Base-by-base conservation (phyloP, 2,797 vertebrate genomes). In the Pogonophryne albipinna region DNA sequence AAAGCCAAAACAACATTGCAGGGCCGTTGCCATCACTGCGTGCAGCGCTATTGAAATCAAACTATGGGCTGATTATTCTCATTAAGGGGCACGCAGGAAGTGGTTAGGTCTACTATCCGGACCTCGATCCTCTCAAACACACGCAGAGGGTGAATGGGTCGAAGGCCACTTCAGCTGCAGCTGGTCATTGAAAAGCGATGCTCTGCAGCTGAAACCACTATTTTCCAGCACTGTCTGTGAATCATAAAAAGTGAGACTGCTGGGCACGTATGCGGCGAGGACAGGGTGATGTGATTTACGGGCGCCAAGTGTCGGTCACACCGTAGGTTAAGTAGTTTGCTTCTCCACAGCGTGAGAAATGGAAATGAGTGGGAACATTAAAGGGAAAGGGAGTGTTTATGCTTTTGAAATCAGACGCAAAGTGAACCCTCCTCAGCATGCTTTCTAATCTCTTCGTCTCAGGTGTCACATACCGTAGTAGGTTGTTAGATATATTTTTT, bases 151-250 rank as follows among this genome's bases (percentile, higher is more conserved):
- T 58, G 31, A 85, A 42, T 44, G 77, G 88, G 86, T 89, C 79
- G 82, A 83, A 88, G 83, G 87, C 83, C 87, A 89, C 87, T 89
- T 88, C 61, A 89, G 78, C 83, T 87, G 89, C 92, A 92, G 91
- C 87, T 92, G 90, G 85, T 59, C 78, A 74, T 56, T 89, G 85
- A 89, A 87, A 87, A 90, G 76, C 60, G n/a, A 64, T 11, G 72
- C 83, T 80, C 53, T 41, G 53, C 81, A 76, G 83, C 84, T 86
- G 80, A 91, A 82, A 61, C 63, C 3, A 47, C 44, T 27, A 10
- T 73, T 76, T 75, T 75, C 44, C 23, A 67, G 68, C 41, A 44
- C n/a, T 17, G 79, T 79, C 64, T 38, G 27, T 59, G 58, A 83
- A 76, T 74, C 79, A 66, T 74, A 60, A 52, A 38, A 78, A 77